Evolutionary conservation across 2,888 invertebrate species (phyloP).

Genomic region (Corbicula japonica): DNA sequence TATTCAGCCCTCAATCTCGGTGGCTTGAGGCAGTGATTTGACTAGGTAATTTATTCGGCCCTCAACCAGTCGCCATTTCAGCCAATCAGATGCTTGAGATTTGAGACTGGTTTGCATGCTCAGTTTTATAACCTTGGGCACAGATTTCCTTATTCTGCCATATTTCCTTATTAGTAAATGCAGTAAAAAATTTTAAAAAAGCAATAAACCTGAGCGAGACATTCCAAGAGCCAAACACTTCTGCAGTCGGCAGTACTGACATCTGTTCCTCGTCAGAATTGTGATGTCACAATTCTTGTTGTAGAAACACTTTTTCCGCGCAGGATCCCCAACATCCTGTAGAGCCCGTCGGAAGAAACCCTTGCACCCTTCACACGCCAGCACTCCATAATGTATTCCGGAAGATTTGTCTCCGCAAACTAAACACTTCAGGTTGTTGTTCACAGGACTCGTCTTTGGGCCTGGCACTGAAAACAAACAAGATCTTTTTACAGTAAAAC

Average conservation of each 20-base stretch:
- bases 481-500: too few relatives aligned
- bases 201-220: constrained; percentile 81
- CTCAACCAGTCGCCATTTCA: too few relatives aligned
- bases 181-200: not conserved
- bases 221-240: constrained; percentile 85
- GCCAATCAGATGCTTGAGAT: too few relatives aligned
- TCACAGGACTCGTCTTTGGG: constrained; percentile 61
- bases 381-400: constrained; percentile 86
- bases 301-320: constrained; percentile 86
- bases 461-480: constrained; percentile 52
- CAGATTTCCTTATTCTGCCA: too few relatives aligned
- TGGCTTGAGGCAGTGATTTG: too few relatives aligned
- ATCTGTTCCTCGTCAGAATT: constrained; percentile 84
- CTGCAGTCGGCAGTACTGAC: constrained; percentile 85
- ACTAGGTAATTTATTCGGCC: too few relatives aligned
- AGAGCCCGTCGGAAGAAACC: constrained; percentile 86
- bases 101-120: too few relatives aligned
- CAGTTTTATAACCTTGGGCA: too few relatives aligned
- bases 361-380: constrained; percentile 86
- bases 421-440: constrained; percentile 82
- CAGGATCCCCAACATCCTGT: constrained; percentile 86
- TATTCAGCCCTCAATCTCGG: too few relatives aligned
- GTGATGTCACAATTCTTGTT: constrained; percentile 86
- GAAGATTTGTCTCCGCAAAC: constrained; percentile 86
- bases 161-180: not conserved